Base-by-base conservation (phyloP, 2,113 vertebrate species). In the Pimephales promelas region DNA sequence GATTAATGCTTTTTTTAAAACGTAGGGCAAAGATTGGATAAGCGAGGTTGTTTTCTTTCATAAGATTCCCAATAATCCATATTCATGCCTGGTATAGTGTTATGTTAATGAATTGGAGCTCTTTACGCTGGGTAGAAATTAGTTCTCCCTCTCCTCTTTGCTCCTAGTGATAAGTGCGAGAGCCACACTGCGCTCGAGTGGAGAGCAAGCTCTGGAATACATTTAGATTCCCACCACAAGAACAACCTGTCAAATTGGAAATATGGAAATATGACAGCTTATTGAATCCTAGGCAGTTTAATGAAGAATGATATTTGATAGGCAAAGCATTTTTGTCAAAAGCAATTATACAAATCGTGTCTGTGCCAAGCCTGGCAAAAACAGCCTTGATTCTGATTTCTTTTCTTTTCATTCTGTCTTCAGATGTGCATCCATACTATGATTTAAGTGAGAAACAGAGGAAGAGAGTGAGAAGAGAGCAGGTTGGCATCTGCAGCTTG, bases 171-270 rank as follows among this genome's bases (percentile, higher is more conserved):
- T 88, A 85, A 87, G 81, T 85, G 81, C 28, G 52, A 76, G 72
- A 76, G 72, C 64, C 64, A 68, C 43, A 79, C 54, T 52, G 82
- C 64, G 82, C 84, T 86, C 36, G 68, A 87, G 86, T 85, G 83
- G 84, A 84, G 82, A 81, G 62, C 47, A 43, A 79, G 24, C 72
- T 79, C 34, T 16, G 68, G 85, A 86, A 86, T 87, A 84, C 77
- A 89, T 84, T 88, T 81, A 76, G 64, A 85, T 87, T 84, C 61
- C 81, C 78, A 85, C 86, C 83, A 85, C 79, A 85, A 82, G 86
- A 85, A 81, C 86, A 85, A 85, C 84, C 81, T 87, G 84, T 89
- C 86, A 89, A 89, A 87, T 86, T 89, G 86, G 86, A 89, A 89
- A 89, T 87, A 89, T 89, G 86, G 82, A 89, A 89, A 89, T 89